Evolutionary conservation across 2,797 vertebrate species (phyloP).

Genomic region (Poliocrania exsul): DNA sequence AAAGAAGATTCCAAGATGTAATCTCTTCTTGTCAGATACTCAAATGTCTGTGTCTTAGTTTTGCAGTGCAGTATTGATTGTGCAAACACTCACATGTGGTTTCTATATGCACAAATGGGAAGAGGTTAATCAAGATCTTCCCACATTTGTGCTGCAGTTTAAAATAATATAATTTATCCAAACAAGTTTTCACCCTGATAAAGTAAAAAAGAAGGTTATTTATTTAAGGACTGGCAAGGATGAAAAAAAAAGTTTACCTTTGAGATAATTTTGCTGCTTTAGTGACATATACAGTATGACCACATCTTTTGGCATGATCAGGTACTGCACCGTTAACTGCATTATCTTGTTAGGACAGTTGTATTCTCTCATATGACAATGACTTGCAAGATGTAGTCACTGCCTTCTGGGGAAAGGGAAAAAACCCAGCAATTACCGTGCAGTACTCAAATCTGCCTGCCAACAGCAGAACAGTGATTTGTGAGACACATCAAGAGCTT

Average conservation of each 20-base stretch:
- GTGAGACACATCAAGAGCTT: constrained; percentile 81
- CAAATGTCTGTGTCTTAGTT: not conserved
- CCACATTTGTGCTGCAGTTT: not conserved
- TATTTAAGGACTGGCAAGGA: constrained; percentile 5
- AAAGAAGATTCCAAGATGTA: not conserved
- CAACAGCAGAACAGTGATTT: constrained; percentile 84
- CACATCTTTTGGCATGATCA: constrained; percentile 45
- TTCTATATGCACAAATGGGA: not conserved
- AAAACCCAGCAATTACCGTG: constrained; percentile 78
- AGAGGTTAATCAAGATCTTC: not conserved
- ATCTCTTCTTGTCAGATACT: constrained; percentile 8
- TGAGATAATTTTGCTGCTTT: constrained; percentile 38
- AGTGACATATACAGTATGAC: not conserved
- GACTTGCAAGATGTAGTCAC: constrained; percentile 72
- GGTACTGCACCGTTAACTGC: constrained; percentile 41
- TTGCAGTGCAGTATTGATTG: not conserved
- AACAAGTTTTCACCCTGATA: not conserved
- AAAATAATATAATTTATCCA: not conserved
- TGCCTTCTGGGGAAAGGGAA: constrained; percentile 67
- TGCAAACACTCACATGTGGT: not conserved
- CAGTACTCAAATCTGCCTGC: constrained; percentile 81
- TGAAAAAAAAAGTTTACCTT: not conserved
- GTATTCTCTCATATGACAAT: constrained; percentile 75
- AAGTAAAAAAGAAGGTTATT: not conserved
- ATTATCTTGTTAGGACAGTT: constrained; percentile 67